Percentiles rank a stretch among this genome's conserved stretches.
Evolutionary conservation across 1,140 invertebrate genomes (phyloP).

Genomic region (Drosophila sproati): DNA sequence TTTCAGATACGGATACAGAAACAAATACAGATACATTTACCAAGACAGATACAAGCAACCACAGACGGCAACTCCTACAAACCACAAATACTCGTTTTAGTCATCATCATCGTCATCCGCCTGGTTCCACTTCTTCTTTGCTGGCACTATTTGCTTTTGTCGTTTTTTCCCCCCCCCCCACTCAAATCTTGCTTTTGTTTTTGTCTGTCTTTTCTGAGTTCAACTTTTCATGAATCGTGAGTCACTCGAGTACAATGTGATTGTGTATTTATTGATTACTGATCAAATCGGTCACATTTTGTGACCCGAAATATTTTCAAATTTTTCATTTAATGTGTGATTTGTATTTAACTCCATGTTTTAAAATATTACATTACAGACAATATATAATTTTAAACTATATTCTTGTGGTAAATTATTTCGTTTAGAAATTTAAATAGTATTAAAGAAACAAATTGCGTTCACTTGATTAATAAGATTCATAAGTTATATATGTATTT

Average conservation of each 20-base stretch:
- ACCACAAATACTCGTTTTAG: slow-evolving; percentile 38
- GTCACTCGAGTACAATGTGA: slow-evolving; percentile 7
- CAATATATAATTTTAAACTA: too few relatives aligned
- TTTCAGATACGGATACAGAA: slow-evolving; percentile 32
- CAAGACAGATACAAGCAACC: slow-evolving; percentile 12
- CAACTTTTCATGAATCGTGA: slow-evolving; percentile 12
- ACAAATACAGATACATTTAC: slow-evolving; percentile 19
- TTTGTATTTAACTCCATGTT: too few relatives aligned
- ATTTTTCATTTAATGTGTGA: too few relatives aligned
- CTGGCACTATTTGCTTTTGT: slow-evolving; percentile 16
- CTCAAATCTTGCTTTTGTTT: slow-evolving; percentile 21
- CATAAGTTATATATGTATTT: not conserved
- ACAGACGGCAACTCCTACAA: not conserved
- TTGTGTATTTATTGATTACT: not conserved
- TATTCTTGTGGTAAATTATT: too few relatives aligned
- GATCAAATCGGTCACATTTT: too few relatives aligned
- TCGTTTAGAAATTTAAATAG: too few relatives aligned
- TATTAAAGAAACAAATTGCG: too few relatives aligned
- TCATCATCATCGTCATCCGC: not conserved
- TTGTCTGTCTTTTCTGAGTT: slow-evolving; percentile 21
- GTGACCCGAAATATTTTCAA: too few relatives aligned
- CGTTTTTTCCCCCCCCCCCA: not conserved
- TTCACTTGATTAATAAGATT: not conserved
- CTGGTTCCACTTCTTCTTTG: slow-evolving; percentile 17
- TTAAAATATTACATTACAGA: too few relatives aligned